Conservation (phyloP, 1,140 invertebrate species). For the Drosophila albomicans region DNA sequence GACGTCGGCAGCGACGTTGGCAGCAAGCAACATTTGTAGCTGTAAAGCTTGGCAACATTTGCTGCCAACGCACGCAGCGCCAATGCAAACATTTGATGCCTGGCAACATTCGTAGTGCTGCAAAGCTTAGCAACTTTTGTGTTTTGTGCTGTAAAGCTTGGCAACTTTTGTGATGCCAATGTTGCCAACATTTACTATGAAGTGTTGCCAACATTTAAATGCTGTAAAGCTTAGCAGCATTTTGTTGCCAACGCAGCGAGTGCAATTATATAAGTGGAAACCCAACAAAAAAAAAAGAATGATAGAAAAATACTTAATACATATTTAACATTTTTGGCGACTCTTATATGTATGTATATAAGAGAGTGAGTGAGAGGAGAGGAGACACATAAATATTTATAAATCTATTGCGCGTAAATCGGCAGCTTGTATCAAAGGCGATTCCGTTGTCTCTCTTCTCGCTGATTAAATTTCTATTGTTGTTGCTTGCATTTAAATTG, state of each 20-base stretch:
- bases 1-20: not conserved
- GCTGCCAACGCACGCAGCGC: not conserved
- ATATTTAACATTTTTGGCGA: slow-evolving; percentile 16
- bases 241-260: not conserved
- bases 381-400: slow-evolving; percentile 20
- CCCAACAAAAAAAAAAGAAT: not conserved
- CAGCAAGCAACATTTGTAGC: not conserved
- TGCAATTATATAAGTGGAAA: slow-evolving; percentile 31
- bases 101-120: too few relatives aligned
- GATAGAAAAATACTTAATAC: slow-evolving; percentile 5
- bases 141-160: not conserved
- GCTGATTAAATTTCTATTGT: not conserved
- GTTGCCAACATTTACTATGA: not conserved
- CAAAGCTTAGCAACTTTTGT: too few relatives aligned
- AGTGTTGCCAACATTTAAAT: slow-evolving; percentile 7
- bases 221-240: too few relatives aligned
- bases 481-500: slow-evolving; percentile 62
- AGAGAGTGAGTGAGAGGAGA: not conserved
- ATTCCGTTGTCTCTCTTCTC: slow-evolving; percentile 39
- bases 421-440: slow-evolving; percentile 34
- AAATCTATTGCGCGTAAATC: slow-evolving; percentile 41
- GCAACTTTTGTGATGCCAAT: too few relatives aligned
- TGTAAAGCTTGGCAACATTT: slow-evolving; percentile 1
- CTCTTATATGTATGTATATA: slow-evolving; percentile 12
- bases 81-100: too few relatives aligned